Conservation (phyloP, 2,888 invertebrate genomes). For the Melanostoma scalare region DNA sequence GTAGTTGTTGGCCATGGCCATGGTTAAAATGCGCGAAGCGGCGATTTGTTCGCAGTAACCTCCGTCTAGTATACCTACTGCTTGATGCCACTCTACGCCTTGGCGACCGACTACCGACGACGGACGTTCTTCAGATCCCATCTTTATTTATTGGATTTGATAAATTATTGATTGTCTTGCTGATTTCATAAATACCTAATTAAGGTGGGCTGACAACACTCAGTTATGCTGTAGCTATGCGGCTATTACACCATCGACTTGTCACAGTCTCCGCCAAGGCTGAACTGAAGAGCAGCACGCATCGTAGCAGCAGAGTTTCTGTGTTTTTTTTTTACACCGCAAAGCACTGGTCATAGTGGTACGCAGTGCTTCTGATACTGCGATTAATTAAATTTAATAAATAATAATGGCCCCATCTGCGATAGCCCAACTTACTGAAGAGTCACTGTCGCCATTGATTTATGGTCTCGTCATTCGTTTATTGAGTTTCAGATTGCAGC, state of each 20-base stretch:
- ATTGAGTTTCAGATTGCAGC: conserved; percentile 54
- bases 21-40: conserved; percentile 44
- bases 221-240: conserved; percentile 72
- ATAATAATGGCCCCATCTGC: conserved; percentile 70
- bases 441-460: conserved; percentile 57
- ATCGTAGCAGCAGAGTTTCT: background rate
- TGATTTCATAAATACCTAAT: conserved; percentile 74
- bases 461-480: conserved; percentile 67
- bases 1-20: conserved; percentile 27
- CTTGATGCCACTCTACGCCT: background rate
- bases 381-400: conserved; percentile 73
- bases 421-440: conserved; percentile 53
- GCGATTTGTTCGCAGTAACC: conserved; percentile 51
- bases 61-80: background rate
- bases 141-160: conserved; percentile 73
- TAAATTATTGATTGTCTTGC: conserved; percentile 73
- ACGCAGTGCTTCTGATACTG: conserved; percentile 47
- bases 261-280: conserved; percentile 52
- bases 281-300: conserved; percentile 52
- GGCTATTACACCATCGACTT: conserved; percentile 67
- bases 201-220: conserved; percentile 72
- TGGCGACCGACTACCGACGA: conserved; percentile 3
- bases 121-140: conserved; percentile 47
- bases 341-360: background rate
- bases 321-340: background rate